These are phyloP conservation scores for Caranx ignobilis DNA, from an alignment of 2,113 vertebrate genomes.

Conservation along the genomic window DNA sequence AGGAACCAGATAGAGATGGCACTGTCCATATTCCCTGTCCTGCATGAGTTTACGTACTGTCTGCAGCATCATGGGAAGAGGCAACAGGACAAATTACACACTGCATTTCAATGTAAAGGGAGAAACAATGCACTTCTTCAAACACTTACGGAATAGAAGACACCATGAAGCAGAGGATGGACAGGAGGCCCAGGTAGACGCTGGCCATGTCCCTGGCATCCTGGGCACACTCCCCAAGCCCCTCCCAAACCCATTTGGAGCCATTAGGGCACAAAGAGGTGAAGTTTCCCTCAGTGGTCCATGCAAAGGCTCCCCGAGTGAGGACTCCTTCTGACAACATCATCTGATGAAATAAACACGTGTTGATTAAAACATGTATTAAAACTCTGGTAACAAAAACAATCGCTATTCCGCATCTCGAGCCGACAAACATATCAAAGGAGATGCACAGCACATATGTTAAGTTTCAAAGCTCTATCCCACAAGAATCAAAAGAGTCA, in stretches of 20 bases:
- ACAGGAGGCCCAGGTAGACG: conserved; percentile 89
- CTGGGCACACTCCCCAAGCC: conserved; percentile 89
- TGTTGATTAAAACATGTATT: neutral
- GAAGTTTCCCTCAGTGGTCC: conserved; percentile 77
- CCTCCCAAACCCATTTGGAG: conserved; percentile 88
- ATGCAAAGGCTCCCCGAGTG: conserved; percentile 18
- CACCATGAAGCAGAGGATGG: conserved; percentile 90
- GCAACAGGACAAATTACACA: neutral
- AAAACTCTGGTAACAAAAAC: no score
- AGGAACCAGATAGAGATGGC: conserved; percentile 96
- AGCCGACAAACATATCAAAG: neutral
- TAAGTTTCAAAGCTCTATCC: neutral
- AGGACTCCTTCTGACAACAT: conserved; percentile 65
- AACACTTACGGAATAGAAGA: conserved; percentile 92
- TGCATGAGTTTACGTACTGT: conserved; percentile 92
- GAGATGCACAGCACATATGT: neutral
- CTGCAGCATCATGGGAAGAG: conserved; percentile 72
- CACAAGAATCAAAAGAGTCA: neutral
- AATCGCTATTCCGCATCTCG: no score
- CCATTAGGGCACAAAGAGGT: conserved; percentile 89
- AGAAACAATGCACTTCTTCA: neutral
- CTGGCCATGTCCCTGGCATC: conserved; percentile 90
- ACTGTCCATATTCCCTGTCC: conserved; percentile 91
- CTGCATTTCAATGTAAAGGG: neutral
- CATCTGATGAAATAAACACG: conserved; percentile 37